These are phyloP conservation scores for Zaprionus tsacasi DNA, from an alignment of 1,140 invertebrate genomes.

Conservation along the genomic window DNA sequence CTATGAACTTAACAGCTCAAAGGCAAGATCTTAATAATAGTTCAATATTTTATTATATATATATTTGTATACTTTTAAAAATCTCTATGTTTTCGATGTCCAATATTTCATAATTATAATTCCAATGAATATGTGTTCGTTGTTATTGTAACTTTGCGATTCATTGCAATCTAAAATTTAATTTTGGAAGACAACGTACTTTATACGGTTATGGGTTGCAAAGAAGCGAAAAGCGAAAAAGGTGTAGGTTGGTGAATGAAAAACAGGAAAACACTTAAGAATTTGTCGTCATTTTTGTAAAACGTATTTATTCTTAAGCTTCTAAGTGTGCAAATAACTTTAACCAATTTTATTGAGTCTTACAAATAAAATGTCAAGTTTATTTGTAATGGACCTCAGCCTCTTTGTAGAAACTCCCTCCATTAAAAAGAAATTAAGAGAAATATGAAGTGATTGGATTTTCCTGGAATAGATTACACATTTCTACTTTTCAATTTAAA, in stretches of 20 bases:
- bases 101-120: conserved; percentile 69
- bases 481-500: conserved; percentile 80
- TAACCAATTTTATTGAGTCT: conserved; percentile 32
- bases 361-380: conserved; percentile 46
- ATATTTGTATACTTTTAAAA: conserved; percentile 66
- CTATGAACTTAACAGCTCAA: conserved; percentile 55
- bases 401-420: conserved; percentile 71
- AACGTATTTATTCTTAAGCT: conserved; percentile 56
- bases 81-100: conserved; percentile 79
- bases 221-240: background rate
- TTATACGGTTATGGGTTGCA: conserved; percentile 2
- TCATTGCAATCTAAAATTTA: conserved; percentile 44
- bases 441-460: conserved; percentile 72
- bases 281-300: conserved; percentile 55
- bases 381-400: conserved; percentile 58
- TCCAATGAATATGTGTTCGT: conserved; percentile 66
- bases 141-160: conserved; percentile 56
- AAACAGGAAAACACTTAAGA: conserved; percentile 24
- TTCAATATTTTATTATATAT: conserved; percentile 61
- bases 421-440: conserved; percentile 45
- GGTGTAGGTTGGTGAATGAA: conserved; percentile 10
- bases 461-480: conserved; percentile 71
- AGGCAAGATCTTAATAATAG: conserved; percentile 48
- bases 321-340: conserved; percentile 51
- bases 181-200: conserved; percentile 27